Conservation (phyloP, 2,888 invertebrate species). For the Cerastis rubricosa region DNA sequence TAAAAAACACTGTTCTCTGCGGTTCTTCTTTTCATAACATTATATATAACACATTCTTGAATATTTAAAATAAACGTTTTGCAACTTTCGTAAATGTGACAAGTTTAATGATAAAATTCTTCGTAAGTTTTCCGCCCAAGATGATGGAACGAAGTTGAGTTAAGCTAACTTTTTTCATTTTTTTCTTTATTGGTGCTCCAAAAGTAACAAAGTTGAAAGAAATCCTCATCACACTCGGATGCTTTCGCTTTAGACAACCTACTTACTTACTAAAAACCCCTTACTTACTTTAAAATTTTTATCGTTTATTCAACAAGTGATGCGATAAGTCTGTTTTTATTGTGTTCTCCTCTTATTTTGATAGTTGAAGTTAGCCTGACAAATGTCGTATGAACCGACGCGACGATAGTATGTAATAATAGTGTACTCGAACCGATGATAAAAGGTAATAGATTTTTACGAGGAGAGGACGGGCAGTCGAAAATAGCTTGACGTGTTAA, state of each 20-base stretch:
- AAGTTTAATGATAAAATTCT: slow-evolving; percentile 20
- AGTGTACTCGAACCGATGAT: too few species aligned
- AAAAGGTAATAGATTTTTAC: too few species aligned
- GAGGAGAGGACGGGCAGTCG: too few species aligned
- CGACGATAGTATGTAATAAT: background rate
- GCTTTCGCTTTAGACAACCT: slow-evolving; percentile 1
- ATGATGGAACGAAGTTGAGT: slow-evolving; percentile 16
- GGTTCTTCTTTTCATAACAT: background rate
- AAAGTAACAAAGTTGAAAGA: slow-evolving; percentile 31
- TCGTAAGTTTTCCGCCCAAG: background rate
- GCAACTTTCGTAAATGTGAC: background rate
- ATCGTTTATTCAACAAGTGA: slow-evolving; percentile 14
- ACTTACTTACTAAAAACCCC: too few species aligned
- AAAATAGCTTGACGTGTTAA: too few species aligned
- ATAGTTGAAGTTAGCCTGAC: background rate
- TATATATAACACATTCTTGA: background rate
- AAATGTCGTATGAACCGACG: background rate
- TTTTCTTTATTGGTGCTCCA: slow-evolving; percentile 17
- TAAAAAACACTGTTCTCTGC: background rate
- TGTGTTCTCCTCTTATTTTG: background rate
- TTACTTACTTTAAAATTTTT: background rate
- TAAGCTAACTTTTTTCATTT: slow-evolving; percentile 26
- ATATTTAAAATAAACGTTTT: background rate
- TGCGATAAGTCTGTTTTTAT: background rate
- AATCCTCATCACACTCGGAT: background rate